These are phyloP conservation scores for Chaetura pelagica DNA, from an alignment of 2,113 vertebrate genomes.

Conservation along the genomic window DNA sequence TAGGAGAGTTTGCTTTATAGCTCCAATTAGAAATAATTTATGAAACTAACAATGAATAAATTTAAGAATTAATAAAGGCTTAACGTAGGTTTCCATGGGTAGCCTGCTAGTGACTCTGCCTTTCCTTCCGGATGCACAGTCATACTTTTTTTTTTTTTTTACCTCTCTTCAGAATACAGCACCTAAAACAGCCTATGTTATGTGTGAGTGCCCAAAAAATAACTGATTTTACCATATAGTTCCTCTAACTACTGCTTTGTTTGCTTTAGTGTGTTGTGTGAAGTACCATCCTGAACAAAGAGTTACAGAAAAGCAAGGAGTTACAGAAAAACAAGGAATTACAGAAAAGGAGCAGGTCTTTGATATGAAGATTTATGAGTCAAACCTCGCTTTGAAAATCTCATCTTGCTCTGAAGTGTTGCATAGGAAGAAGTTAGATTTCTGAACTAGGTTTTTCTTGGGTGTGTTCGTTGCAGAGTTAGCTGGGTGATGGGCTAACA, in stretches of 20 bases:
- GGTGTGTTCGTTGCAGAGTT: neutral
- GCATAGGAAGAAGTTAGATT: neutral
- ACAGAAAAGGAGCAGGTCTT: neutral
- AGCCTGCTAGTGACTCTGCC: neutral
- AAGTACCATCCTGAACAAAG: neutral
- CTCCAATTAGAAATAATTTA: neutral
- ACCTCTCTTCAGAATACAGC: neutral
- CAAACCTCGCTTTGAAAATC: neutral
- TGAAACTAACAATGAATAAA: neutral
- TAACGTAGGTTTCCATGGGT: neutral
- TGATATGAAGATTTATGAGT: neutral
- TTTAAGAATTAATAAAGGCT: neutral
- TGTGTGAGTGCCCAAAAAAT: neutral
- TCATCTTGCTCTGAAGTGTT: neutral
- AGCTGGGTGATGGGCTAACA: rapidly evolving
- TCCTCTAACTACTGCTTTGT: neutral
- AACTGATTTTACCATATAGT: neutral
- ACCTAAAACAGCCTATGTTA: neutral
- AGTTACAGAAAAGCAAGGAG: neutral
- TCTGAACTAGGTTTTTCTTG: neutral
- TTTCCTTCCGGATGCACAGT: neutral
- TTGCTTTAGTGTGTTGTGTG: neutral
- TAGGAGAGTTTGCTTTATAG: neutral
- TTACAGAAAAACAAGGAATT: neutral
- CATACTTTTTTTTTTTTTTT: neutral